Percentiles rank a stretch among this genome's conserved stretches.
Conservation (phyloP, 2,797 vertebrate species). For the Dipus sagitta region DNA sequence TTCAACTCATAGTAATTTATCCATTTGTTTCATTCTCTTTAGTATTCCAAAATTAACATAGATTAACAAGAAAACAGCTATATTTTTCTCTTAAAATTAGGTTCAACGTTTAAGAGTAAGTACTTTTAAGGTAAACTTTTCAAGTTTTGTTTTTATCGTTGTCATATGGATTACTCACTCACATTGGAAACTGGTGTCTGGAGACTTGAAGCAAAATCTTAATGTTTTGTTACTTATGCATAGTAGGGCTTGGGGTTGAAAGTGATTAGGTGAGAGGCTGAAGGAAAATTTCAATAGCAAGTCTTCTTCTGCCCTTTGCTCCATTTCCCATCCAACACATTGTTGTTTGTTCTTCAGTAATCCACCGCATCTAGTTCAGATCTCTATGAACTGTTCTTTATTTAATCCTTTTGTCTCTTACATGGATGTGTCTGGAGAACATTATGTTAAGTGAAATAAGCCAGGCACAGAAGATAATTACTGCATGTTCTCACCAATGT, state of each 20-base stretch:
- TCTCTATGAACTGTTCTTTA: neutral
- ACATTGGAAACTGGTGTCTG: neutral
- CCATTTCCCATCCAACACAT: neutral
- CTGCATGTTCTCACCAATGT: neutral
- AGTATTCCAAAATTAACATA: neutral
- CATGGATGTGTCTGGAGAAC: neutral
- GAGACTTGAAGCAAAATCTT: neutral
- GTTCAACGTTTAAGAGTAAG: neutral
- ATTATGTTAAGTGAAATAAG: neutral
- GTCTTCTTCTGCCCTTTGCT: neutral
- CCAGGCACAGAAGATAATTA: neutral
- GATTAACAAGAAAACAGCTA: neutral
- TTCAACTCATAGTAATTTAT: neutral
- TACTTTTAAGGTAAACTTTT: neutral
- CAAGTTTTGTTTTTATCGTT: neutral
- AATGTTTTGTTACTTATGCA: neutral
- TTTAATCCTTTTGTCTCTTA: neutral
- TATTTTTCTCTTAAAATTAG: neutral
- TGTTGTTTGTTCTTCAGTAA: neutral
- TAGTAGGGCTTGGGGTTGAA: neutral
- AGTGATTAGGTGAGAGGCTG: neutral
- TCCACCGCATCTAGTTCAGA: neutral
- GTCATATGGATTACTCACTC: neutral
- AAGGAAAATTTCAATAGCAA: neutral
- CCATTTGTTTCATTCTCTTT: neutral